Base-by-base conservation (phyloP, 2,888 invertebrate genomes). In the Anoplius nigerrimus region DNA sequence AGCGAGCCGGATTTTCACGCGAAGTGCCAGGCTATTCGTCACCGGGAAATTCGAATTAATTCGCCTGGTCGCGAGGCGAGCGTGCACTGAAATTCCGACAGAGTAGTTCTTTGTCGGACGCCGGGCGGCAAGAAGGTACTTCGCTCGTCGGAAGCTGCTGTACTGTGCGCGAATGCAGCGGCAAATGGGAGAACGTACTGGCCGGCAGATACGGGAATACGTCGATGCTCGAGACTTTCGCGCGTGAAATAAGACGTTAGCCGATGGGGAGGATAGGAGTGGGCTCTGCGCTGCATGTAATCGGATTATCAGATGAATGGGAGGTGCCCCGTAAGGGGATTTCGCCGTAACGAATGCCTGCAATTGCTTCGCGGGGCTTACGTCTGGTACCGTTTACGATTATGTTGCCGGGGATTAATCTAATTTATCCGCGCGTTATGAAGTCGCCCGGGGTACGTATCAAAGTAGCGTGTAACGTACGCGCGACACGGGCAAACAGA, bases 191-290 rank as follows among this genome's bases (percentile, higher is more conserved):
- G n/a, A n/a, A n/a, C n/a, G n/a, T n/a, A n/a, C n/a, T 6, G 27
- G 27, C 27, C 6, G 27, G 27, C 6, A n/a, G 27, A 5, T 6
- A 6, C 34, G n/a, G 11, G 48, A 11, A n/a, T 2, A 22, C 65
- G 55, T 56, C 62, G 65, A 52, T 64, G 63, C 45, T 51, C 22
- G 53, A 24, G 43, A 53, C 53, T 51, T 53, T 54, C 18, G 54
- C 63, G 58, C 68, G 45, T 73, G 69, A 73, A 69, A 61, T 72
- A 71, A 74, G 73, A 74, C 63, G 42, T 73, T 69, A 48, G 48
- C 16, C 11, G 18, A 16, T n/a, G n/a, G n/a, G n/a, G n/a, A n/a
- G n/a, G n/a, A n/a, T n/a, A n/a, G n/a, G n/a, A n/a, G n/a, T n/a
- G 48, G 48, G 16, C 52, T n/a, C 51, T 53, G 15, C 16, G 34